Base-by-base conservation (phyloP, 1,140 invertebrate genomes). In the Bombus pascuorum region DNA sequence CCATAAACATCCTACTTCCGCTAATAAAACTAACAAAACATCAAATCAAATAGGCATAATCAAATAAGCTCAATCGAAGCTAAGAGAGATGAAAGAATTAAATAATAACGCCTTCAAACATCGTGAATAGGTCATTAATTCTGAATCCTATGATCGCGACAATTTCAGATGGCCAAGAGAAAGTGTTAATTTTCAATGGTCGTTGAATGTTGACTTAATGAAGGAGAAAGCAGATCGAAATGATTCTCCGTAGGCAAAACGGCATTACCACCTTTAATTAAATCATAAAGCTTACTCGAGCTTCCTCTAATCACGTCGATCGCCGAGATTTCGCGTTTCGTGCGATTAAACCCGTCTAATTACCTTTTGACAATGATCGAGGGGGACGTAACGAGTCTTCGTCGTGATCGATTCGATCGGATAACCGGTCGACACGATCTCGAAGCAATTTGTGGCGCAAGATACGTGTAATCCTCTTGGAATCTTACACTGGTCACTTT, bases 221-320 rank as follows among this genome's bases (percentile, higher is more conserved):
- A 74, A 74, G 53, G 80, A 44, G 80, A 81, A 81, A 81, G 80
- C 70, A 81, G 53, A 44, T 47, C 12, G 70, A 62, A 44, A 44
- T 28, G 70, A 44, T 74, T 37, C 53, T 18, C 44, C 39, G 10
- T 3, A 32, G n/a, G 13, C 25, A 28, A 34, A 42, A 32, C 32
- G 65, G 39, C 15, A 32, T 72, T 12, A 3, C 37, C 10, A n/a
- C 39, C 4, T 65, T 79, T 62, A 81, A 62, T 73, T 81, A 62
- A 73, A 73, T 73, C 47, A 59, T 44, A 44, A 59, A 18, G 8
- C 10, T 25, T n/a, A 59, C 25, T 28, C 57, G 12, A 13, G n/a
- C 59, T 62, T 15, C 0, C n/a, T 10, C 15, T 42, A 72, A 80
- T 39, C 25, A 44, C 1, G 32, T 8, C 12, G 10, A 32, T 39